Conservation (phyloP, 2,113 vertebrate species). For the Sceloporus undulatus region DNA sequence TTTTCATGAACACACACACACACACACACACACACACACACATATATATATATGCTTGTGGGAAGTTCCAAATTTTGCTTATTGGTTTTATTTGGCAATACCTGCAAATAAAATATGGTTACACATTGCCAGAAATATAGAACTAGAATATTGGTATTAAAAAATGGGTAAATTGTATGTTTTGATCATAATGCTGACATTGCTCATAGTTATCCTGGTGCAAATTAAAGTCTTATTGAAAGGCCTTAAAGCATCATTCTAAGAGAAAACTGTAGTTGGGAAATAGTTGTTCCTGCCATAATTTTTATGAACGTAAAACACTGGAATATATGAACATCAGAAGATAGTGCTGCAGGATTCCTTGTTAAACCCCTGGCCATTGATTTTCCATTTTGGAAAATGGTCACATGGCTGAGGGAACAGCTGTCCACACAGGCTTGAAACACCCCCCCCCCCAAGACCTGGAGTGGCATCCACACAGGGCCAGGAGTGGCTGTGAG, state of each 20-base stretch:
- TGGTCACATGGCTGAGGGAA: too few species aligned
- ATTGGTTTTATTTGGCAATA: conserved; percentile 2
- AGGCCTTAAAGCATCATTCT: conserved; percentile 36
- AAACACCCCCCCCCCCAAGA: too few species aligned
- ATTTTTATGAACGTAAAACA: not conserved
- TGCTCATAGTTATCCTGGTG: conserved; percentile 17
- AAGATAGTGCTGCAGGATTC: too few species aligned
- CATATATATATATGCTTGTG: conserved; percentile 6
- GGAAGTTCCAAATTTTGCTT: conserved; percentile 24
- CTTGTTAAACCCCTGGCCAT: not conserved
- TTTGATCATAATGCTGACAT: conserved; percentile 36
- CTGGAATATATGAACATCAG: too few species aligned
- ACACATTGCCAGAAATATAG: conserved; percentile 22
- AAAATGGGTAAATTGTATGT: conserved; percentile 33
- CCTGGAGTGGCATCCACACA: too few species aligned
- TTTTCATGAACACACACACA: conserved; percentile 3
- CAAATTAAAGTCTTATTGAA: conserved; percentile 27
- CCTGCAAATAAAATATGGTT: not conserved
- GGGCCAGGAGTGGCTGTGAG: too few species aligned
- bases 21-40: conserved; percentile 23
- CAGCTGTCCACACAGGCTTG: too few species aligned
- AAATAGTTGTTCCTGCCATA: conserved; percentile 37
- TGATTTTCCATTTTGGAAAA: too few species aligned
- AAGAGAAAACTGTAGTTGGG: conserved; percentile 10
- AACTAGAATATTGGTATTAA: not conserved